Conservation (phyloP, 2,888 invertebrate genomes). For the Cheilosia pagana region DNA sequence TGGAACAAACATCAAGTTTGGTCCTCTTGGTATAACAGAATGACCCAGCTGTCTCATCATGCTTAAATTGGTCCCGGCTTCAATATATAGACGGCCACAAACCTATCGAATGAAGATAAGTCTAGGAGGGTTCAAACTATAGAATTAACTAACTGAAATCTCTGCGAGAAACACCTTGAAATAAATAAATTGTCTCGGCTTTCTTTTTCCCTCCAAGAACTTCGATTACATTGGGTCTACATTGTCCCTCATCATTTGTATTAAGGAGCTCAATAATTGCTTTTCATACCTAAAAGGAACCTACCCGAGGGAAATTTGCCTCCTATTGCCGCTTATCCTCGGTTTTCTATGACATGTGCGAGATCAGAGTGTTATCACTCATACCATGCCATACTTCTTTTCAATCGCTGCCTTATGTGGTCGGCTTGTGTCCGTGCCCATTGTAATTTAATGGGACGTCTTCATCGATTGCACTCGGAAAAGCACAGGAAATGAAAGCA, state of each 20-base stretch:
- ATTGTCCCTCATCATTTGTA: background rate
- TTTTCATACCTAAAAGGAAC: conserved; percentile 34
- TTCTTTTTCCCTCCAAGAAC: background rate
- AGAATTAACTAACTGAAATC: too few species aligned
- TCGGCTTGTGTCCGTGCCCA: conserved; percentile 12
- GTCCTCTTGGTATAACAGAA: too few species aligned
- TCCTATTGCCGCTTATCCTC: conserved; percentile 23
- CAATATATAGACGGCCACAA: too few species aligned
- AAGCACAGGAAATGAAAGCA: conserved; percentile 52
- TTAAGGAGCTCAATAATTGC: conserved; percentile 44
- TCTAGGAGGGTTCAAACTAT: too few species aligned
- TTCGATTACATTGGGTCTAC: background rate
- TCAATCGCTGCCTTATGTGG: background rate
- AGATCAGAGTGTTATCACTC: background rate
- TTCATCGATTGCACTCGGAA: conserved; percentile 53
- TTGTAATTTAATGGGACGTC: conserved; percentile 49
- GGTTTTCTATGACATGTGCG: conserved; percentile 26
- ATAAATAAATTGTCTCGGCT: background rate
- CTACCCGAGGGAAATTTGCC: conserved; percentile 20
- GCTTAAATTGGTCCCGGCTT: too few species aligned
- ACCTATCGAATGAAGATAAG: too few species aligned
- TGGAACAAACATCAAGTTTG: too few species aligned
- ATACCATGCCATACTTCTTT: background rate
- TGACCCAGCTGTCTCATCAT: too few species aligned
- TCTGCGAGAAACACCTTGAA: too few species aligned